phyloP scores from a whole-genome alignment of 2,888 invertebrate species.

The Dendrolimus pini region DNA sequence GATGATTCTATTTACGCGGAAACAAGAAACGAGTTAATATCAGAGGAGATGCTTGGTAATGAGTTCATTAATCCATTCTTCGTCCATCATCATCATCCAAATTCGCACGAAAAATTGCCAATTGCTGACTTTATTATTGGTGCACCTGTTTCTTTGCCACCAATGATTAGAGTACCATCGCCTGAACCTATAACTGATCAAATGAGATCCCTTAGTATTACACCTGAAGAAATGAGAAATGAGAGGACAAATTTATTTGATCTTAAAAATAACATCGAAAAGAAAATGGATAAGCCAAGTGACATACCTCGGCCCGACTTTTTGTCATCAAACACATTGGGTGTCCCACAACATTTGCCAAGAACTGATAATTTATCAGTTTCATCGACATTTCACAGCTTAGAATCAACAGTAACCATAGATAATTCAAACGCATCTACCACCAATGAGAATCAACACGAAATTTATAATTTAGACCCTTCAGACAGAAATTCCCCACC shows the following conservation, averaged over 20 bases:
- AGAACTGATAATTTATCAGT: slow-evolving; percentile 12
- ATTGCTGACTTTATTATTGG: slow-evolving; percentile 68
- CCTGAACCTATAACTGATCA: slow-evolving; percentile 33
- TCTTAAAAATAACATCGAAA: neutral
- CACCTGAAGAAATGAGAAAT: slow-evolving; percentile 6
- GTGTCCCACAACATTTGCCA: slow-evolving; percentile 29
- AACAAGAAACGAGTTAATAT: slow-evolving; percentile 24
- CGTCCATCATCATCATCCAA: slow-evolving; percentile 37
- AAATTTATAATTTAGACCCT: slow-evolving; percentile 27
- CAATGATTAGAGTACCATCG: slow-evolving; percentile 43
- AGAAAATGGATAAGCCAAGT: neutral
- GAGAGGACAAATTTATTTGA: neutral
- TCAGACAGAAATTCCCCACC: slow-evolving; percentile 36
- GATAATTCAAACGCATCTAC: slow-evolving; percentile 33
- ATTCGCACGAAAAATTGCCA: slow-evolving; percentile 27
- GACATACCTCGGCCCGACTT: neutral
- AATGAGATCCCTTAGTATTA: slow-evolving; percentile 41
- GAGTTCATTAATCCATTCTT: slow-evolving; percentile 61
- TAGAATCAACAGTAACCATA: slow-evolving; percentile 40
- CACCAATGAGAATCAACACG: slow-evolving; percentile 26
- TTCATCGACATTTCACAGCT: slow-evolving; percentile 45
- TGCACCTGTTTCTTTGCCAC: slow-evolving; percentile 68
- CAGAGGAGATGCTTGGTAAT: slow-evolving; percentile 38
- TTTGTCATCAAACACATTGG: neutral
- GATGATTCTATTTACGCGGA: slow-evolving; percentile 40